Percentiles rank a stretch among this genome's conserved stretches.
Evolutionary conservation across 2,888 invertebrate species (phyloP).

Genomic region (Meteorus colon): DNA sequence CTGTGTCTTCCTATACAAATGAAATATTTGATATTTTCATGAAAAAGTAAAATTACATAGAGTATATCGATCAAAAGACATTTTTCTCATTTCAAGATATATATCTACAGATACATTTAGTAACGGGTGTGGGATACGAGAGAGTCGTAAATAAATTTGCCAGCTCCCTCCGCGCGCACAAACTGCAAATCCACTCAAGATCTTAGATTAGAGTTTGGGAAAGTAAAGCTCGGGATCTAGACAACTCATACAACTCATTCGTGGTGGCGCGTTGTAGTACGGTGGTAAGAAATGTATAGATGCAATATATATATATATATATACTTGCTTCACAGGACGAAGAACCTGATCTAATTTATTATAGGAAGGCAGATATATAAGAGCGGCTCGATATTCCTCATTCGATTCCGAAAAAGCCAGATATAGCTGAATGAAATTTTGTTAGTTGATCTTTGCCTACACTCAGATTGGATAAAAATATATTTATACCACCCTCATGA

Average conservation of each 20-base stretch:
- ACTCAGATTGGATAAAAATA: constrained; percentile 38
- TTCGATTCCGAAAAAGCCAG: constrained; percentile 38
- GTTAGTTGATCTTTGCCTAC: constrained; percentile 35
- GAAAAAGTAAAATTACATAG: not conserved
- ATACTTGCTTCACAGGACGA: constrained; percentile 43
- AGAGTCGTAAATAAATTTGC: constrained; percentile 52
- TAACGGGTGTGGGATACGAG: not conserved
- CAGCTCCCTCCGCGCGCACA: constrained; percentile 25
- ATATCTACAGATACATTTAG: not conserved
- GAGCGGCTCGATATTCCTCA: constrained; percentile 44
- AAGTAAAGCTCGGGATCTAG: constrained; percentile 67
- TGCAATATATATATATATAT: constrained; percentile 24
- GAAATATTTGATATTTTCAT: not conserved
- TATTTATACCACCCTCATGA: constrained; percentile 33
- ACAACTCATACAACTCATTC: constrained; percentile 69
- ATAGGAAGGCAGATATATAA: constrained; percentile 46
- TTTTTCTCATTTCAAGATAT: not conserved
- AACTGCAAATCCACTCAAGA: constrained; percentile 71
- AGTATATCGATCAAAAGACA: not conserved
- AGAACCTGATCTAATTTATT: constrained; percentile 72
- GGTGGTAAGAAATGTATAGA: constrained; percentile 31
- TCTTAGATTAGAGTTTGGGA: constrained; percentile 70
- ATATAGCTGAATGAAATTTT: constrained; percentile 34
- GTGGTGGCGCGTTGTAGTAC: constrained; percentile 31
- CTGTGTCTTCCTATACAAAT: not conserved